phyloP scores from a whole-genome alignment of 2,113 vertebrate species.

The Rallus limicola region DNA sequence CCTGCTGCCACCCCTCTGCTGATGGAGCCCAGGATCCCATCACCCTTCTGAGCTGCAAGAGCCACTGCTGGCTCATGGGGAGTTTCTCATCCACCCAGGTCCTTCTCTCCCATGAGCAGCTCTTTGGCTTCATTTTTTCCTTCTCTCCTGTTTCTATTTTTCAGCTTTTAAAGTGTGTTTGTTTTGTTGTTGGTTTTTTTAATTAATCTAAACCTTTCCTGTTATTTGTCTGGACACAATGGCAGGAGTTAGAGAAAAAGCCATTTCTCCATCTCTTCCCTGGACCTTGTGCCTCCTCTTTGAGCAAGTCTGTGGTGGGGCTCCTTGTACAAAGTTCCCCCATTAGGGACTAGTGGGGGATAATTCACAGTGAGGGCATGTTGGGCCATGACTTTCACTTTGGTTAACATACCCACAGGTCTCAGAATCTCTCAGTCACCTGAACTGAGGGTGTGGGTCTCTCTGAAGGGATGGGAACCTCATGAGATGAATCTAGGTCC shows the following conservation, averaged over 20 bases:
- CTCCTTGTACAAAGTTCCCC: background rate
- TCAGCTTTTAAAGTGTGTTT: background rate
- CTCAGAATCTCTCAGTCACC: background rate
- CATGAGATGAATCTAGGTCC: background rate
- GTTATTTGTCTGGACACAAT: background rate
- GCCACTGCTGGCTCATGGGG: too few relatives aligned
- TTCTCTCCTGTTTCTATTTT: background rate
- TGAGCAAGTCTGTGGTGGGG: background rate
- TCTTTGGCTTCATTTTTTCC: background rate
- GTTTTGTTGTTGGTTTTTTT: background rate
- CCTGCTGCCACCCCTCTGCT: too few relatives aligned
- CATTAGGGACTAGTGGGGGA: fast-evolving
- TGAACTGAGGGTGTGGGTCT: background rate
- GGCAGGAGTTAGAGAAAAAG: background rate
- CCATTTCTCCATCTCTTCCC: background rate
- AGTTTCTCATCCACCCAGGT: too few relatives aligned
- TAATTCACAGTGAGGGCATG: background rate
- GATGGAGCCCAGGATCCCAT: too few relatives aligned
- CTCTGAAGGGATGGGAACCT: background rate
- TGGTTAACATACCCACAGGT: background rate
- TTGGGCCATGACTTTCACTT: background rate
- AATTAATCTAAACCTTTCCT: background rate
- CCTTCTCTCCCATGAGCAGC: background rate
- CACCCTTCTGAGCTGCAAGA: too few relatives aligned
- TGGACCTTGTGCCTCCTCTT: background rate